These are phyloP conservation scores for Stenodera caucasica DNA, from an alignment of 2,888 invertebrate genomes.

Conservation along the genomic window DNA sequence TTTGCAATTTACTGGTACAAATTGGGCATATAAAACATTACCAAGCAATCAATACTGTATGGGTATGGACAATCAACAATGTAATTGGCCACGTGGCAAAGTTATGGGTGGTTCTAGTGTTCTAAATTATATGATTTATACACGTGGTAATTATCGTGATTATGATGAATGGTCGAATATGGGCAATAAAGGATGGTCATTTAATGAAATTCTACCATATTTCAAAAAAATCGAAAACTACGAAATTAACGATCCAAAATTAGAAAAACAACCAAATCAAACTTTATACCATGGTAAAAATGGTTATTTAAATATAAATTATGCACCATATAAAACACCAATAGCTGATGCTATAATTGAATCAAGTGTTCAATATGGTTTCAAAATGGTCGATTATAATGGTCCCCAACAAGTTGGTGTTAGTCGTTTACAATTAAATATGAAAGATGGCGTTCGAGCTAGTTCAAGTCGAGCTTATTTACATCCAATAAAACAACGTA, in stretches of 20 bases:
- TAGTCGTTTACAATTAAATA: constrained; percentile 65
- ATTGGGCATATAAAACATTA: constrained; percentile 72
- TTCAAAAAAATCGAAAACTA: constrained; percentile 69
- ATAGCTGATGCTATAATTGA: constrained; percentile 62
- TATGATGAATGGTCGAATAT: constrained; percentile 67
- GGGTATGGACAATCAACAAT: constrained; percentile 61
- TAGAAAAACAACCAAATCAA: constrained; percentile 56
- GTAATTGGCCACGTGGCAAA: constrained; percentile 65
- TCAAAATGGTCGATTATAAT: constrained; percentile 63
- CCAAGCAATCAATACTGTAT: constrained; percentile 65
- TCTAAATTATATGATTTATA: constrained; percentile 69
- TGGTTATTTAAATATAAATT: constrained; percentile 67
- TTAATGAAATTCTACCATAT: constrained; percentile 67
- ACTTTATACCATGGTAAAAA: constrained; percentile 65
- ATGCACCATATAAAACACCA: constrained; percentile 64
- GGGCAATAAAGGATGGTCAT: constrained; percentile 68
- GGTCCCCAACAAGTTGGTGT: constrained; percentile 63
- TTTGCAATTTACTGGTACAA: too few relatives aligned
- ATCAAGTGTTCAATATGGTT: constrained; percentile 65
- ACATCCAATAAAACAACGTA: constrained; percentile 63
- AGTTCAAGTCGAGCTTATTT: constrained; percentile 69
- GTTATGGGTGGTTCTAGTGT: constrained; percentile 70
- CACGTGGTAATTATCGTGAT: constrained; percentile 62
- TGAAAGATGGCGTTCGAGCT: constrained; percentile 62
- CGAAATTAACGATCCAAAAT: constrained; percentile 62